These are phyloP conservation scores for Brachycybe producta DNA, from an alignment of 2,888 invertebrate genomes.

Conservation along the genomic window DNA sequence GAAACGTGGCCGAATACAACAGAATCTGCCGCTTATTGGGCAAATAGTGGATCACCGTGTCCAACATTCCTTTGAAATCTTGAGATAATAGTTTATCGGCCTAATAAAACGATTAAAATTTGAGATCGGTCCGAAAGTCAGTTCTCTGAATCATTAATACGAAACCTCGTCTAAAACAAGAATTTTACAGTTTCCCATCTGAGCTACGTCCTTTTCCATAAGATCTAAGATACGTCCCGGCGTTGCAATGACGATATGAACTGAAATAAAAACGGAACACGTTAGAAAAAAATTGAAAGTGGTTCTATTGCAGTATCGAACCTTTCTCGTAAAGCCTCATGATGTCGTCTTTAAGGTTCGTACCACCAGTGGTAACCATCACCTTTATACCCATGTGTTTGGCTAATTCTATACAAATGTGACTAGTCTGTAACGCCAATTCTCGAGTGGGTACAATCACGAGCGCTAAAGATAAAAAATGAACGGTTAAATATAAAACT, in stretches of 20 bases:
- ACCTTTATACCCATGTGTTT: slow-evolving; percentile 95
- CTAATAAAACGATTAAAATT: slow-evolving; percentile 26
- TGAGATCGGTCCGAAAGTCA: neutral
- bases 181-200: slow-evolving; percentile 91
- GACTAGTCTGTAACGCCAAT: slow-evolving; percentile 96
- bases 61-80: slow-evolving; percentile 98
- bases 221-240: slow-evolving; percentile 98
- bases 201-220: slow-evolving; percentile 92
- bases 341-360: slow-evolving; percentile 78
- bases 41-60: slow-evolving; percentile 84
- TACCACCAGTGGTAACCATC: slow-evolving; percentile 99
- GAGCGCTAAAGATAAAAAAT: slow-evolving; percentile 48
- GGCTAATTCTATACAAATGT: slow-evolving; percentile 96
- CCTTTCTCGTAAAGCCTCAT: slow-evolving; percentile 98
- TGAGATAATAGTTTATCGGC: slow-evolving; percentile 97
- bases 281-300: neutral
- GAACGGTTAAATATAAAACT: slow-evolving; percentile 3
- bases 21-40: slow-evolving; percentile 93
- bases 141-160: neutral
- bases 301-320: slow-evolving; percentile 33
- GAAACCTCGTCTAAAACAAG: slow-evolving; percentile 82
- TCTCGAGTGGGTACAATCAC: slow-evolving; percentile 98
- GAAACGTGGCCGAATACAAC: slow-evolving; percentile 97
- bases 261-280: too few species aligned
- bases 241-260: slow-evolving; percentile 97